phyloP scores from a whole-genome alignment of 2,797 vertebrate genomes.

The Phoebastria nigripes region DNA sequence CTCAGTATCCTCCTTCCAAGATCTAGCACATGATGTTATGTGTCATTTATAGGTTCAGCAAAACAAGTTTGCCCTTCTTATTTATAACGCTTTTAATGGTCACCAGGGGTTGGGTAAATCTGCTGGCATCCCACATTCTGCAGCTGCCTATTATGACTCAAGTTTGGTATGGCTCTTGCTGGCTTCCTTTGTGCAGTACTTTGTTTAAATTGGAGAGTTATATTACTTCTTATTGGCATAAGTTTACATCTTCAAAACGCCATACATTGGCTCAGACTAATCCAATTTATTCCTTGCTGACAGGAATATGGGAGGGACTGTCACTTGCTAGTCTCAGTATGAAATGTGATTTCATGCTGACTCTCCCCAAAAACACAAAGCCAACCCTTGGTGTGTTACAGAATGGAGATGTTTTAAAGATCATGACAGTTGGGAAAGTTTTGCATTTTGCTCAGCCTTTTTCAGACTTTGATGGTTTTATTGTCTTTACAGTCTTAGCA shows the following conservation, averaged over 20 bases:
- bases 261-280: slow-evolving; percentile 37
- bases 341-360: slow-evolving; percentile 56
- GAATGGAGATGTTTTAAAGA: slow-evolving; percentile 30
- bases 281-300: slow-evolving; percentile 53
- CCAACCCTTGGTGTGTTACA: neutral
- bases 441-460: neutral
- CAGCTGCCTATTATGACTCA: slow-evolving; percentile 55
- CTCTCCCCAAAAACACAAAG: slow-evolving; percentile 19
- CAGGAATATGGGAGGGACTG: slow-evolving; percentile 49
- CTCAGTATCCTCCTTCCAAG: neutral
- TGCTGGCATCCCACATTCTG: neutral
- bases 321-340: slow-evolving; percentile 33
- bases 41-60: slow-evolving; percentile 2
- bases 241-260: slow-evolving; percentile 36
- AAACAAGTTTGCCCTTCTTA: slow-evolving; percentile 32
- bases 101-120: slow-evolving; percentile 9
- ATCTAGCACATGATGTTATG: neutral
- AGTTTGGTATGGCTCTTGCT: slow-evolving; percentile 33
- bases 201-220: slow-evolving; percentile 51
- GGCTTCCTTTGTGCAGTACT: slow-evolving; percentile 37
- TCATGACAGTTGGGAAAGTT: neutral
- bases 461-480: neutral
- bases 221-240: slow-evolving; percentile 49
- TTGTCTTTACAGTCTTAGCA: neutral
- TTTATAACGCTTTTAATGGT: neutral